Evolutionary conservation across 2,113 vertebrate genomes (phyloP).

Genomic region (Sitta europaea): DNA sequence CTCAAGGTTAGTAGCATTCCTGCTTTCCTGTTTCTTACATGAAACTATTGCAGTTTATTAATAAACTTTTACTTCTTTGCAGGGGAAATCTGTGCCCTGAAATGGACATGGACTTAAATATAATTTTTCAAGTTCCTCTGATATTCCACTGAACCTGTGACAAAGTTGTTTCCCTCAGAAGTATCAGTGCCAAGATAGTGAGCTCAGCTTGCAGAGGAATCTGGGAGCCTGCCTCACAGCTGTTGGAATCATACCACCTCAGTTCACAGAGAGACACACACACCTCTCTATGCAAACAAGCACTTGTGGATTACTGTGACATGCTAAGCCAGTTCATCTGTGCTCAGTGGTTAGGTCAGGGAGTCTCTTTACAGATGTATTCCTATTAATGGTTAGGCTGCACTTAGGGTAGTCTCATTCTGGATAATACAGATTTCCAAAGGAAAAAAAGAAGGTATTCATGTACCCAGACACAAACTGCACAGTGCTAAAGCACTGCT

Average conservation of each 20-base stretch:
- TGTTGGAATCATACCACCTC: not conserved
- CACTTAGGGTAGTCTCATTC: not conserved
- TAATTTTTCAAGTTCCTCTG: not conserved
- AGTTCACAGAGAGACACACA: not conserved
- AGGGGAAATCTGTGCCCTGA: conserved; percentile 45
- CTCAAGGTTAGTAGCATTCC: conserved; percentile 42
- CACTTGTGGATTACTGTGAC: not conserved
- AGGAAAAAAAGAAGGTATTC: not conserved
- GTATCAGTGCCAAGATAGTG: not conserved
- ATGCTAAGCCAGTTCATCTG: not conserved
- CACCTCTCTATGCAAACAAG: not conserved
- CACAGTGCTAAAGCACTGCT: not conserved
- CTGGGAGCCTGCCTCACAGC: not conserved
- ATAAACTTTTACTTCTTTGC: conserved; percentile 59
- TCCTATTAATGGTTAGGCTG: not conserved
- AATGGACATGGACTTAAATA: conserved; percentile 19
- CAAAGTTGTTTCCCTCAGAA: not conserved
- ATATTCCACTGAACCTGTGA: not conserved
- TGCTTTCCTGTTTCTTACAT: not conserved
- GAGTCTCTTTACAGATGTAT: not conserved
- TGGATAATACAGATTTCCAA: not conserved
- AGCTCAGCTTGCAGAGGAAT: not conserved
- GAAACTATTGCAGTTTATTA: conserved; percentile 11
- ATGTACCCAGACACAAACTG: not conserved
- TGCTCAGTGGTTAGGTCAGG: not conserved